phyloP scores from a whole-genome alignment of 2,113 vertebrate genomes.

The Anhinga anhinga region DNA sequence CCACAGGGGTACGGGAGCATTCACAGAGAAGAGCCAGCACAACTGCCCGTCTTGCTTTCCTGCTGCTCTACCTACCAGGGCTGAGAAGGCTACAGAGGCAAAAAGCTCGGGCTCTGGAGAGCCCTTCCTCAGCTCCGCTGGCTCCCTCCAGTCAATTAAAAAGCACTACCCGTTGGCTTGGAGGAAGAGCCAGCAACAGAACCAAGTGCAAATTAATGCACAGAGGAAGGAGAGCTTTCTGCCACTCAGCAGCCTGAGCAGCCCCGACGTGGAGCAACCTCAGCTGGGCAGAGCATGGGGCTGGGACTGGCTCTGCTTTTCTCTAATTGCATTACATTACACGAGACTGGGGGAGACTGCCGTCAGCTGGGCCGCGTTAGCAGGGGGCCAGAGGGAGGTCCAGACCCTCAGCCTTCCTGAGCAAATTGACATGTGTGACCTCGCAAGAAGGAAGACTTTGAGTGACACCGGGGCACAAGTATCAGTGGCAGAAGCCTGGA shows the following conservation, averaged over 20 bases:
- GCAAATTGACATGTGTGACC: background rate
- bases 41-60: background rate
- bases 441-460: background rate
- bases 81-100: background rate
- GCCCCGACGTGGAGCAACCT: background rate
- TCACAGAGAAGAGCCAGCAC: background rate
- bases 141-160: constrained; percentile 13
- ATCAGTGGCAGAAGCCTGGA: background rate
- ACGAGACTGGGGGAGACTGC: background rate
- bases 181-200: background rate
- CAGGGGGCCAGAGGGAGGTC: background rate
- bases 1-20: background rate
- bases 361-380: fast-evolving
- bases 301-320: background rate
- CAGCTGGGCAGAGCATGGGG: background rate
- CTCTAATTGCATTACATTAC: background rate
- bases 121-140: background rate
- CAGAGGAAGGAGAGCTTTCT: background rate
- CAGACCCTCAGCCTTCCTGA: background rate
- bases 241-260: background rate
- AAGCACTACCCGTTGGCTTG: background rate
- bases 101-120: background rate
- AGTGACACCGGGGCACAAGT: background rate
- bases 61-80: background rate
- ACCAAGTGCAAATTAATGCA: background rate